These are phyloP conservation scores for Phycodurus eques DNA, from an alignment of 2,113 vertebrate species.

Conservation along the genomic window DNA sequence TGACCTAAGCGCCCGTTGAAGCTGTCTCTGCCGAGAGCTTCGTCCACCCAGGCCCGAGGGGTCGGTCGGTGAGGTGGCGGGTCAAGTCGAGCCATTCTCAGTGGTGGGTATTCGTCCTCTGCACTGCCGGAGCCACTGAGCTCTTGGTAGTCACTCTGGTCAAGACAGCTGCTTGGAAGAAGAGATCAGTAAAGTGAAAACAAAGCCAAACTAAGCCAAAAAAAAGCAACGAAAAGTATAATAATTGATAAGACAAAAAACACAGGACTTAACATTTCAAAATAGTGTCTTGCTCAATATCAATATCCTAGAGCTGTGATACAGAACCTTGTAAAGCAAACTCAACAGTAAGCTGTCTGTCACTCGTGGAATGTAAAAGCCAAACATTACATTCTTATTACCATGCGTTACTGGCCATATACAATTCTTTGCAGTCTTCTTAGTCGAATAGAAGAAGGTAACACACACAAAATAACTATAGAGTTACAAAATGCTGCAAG, in stretches of 20 bases:
- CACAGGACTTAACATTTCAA: background rate
- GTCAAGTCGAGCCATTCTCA: constrained; percentile 72
- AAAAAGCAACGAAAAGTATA: background rate
- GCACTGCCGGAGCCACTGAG: constrained; percentile 56
- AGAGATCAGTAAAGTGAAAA: background rate
- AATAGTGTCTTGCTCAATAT: background rate
- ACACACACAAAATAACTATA: background rate
- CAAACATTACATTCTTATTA: background rate
- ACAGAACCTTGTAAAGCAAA: background rate
- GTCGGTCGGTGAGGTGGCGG: constrained; percentile 64
- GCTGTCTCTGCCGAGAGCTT: constrained; percentile 45
- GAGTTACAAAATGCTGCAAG: background rate
- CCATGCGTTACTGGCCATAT: background rate
- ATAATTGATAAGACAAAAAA: background rate
- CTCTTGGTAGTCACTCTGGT: constrained; percentile 61
- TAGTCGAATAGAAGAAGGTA: background rate
- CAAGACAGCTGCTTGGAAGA: constrained; percentile 49
- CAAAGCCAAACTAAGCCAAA: background rate
- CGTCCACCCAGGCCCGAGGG: constrained; percentile 70
- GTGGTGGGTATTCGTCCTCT: constrained; percentile 63
- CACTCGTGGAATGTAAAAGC: background rate
- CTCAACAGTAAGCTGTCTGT: background rate
- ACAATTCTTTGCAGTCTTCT: background rate
- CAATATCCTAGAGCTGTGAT: background rate
- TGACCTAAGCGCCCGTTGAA: constrained; percentile 62